Evolutionary conservation across 2,797 vertebrate species (phyloP).

Genomic region (Petrocephalus schoutedeni): DNA sequence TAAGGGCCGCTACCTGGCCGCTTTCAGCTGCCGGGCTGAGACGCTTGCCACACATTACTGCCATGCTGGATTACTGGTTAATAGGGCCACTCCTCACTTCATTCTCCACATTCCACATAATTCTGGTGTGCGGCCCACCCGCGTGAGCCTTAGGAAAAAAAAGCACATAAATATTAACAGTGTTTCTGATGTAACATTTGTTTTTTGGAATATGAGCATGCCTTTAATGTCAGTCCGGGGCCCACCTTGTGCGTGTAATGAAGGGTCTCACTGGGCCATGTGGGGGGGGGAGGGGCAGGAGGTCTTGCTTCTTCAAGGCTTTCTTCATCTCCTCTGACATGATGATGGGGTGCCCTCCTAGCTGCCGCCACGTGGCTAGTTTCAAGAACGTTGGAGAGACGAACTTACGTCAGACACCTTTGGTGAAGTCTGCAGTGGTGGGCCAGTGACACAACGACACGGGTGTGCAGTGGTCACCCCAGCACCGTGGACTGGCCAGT

Average conservation of each 20-base stretch:
- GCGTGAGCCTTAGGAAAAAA: background rate
- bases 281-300: background rate
- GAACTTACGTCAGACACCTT: background rate
- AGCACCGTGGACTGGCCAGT: background rate
- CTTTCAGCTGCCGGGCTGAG: slow-evolving; percentile 46
- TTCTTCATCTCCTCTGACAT: background rate
- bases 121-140: background rate
- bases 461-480: background rate
- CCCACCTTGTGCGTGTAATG: background rate
- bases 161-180: background rate
- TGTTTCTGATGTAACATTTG: slow-evolving; percentile 7
- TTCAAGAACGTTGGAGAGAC: background rate
- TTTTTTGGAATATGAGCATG: background rate
- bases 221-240: background rate
- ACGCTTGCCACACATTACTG: background rate
- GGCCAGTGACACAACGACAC: background rate
- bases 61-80: slow-evolving; percentile 16
- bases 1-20: slow-evolving; percentile 59
- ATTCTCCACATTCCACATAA: background rate
- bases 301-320: background rate
- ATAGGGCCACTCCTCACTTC: slow-evolving; percentile 12
- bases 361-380: background rate
- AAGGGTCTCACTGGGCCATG: background rate
- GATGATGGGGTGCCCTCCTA: background rate
- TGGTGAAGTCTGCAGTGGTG: background rate